Evolutionary conservation across 2,797 vertebrate genomes (phyloP).

Genomic region (Neosalanx taihuensis): DNA sequence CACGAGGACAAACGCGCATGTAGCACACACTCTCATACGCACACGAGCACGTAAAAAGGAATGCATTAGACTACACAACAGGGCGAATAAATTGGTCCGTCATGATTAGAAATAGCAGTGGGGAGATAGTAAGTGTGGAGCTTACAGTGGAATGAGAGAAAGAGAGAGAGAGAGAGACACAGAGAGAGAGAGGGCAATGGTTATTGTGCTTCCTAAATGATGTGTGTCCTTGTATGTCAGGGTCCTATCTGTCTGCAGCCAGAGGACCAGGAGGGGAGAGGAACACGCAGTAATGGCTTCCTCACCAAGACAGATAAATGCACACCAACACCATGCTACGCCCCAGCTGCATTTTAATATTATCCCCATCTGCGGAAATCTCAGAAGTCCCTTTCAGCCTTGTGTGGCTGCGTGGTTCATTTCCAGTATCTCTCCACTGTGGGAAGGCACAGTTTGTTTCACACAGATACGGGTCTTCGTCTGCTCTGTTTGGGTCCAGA

Average conservation of each 20-base stretch:
- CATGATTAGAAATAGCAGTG: conserved; percentile 29
- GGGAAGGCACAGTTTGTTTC: conserved; percentile 65
- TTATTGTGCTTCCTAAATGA: conserved; percentile 20
- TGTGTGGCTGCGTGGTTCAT: conserved; percentile 56
- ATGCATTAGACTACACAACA: conserved; percentile 10
- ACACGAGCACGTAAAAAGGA: neutral
- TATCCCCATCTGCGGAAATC: conserved; percentile 63
- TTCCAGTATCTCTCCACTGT: conserved; percentile 62
- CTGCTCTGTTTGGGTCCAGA: conserved; percentile 50
- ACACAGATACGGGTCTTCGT: conserved; percentile 63
- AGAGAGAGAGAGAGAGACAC: neutral
- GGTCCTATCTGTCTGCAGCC: conserved; percentile 26
- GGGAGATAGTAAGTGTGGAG: conserved; percentile 12
- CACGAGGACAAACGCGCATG: neutral
- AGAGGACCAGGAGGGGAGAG: conserved; percentile 43
- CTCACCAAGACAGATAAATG: conserved; percentile 50
- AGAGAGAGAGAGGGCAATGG: conserved; percentile 8
- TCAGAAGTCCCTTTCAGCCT: conserved; percentile 56
- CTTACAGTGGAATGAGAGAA: conserved; percentile 8
- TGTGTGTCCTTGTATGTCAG: conserved; percentile 31
- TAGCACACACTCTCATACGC: conserved; percentile 1
- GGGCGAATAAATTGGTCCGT: conserved; percentile 9
- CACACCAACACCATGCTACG: conserved; percentile 38
- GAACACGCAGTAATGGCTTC: conserved; percentile 41
- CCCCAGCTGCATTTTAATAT: conserved; percentile 66